Evolutionary conservation across 1,140 invertebrate species (phyloP).

Genomic region (Hyposmocoma kahamanoa): DNA sequence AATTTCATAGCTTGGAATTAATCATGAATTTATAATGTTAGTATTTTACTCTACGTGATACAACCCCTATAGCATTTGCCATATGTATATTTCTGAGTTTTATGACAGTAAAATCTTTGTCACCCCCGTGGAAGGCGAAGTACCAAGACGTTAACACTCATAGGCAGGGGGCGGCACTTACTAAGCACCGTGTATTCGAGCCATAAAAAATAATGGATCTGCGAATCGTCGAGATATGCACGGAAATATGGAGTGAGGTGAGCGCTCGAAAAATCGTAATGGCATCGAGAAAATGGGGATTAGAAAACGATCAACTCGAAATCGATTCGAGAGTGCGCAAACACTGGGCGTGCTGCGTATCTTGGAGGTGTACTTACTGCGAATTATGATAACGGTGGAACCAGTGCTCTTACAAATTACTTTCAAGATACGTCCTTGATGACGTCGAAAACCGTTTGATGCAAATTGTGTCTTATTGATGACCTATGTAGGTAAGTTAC

Average conservation of each 20-base stretch:
- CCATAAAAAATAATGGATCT: conserved; percentile 73
- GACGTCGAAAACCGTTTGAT: too few relatives aligned
- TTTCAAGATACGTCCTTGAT: neutral
- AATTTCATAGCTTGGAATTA: too few relatives aligned
- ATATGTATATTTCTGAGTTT: neutral
- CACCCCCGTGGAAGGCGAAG: conserved; percentile 27
- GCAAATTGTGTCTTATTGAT: too few relatives aligned
- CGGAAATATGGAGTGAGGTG: conserved; percentile 66
- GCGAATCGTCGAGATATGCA: conserved; percentile 69
- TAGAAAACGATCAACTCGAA: conserved; percentile 67
- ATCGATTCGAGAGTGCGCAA: conserved; percentile 48
- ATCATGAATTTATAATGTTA: too few relatives aligned
- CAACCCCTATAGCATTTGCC: neutral
- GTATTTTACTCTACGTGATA: too few relatives aligned
- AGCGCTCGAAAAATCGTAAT: conserved; percentile 66
- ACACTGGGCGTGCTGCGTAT: conserved; percentile 13
- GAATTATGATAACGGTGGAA: conserved; percentile 11
- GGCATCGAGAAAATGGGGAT: conserved; percentile 69
- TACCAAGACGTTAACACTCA: conserved; percentile 37
- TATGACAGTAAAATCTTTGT: conserved; percentile 13
- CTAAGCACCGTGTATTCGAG: conserved; percentile 63
- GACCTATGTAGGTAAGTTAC: too few relatives aligned
- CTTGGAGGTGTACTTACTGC: conserved; percentile 9
- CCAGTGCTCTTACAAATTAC: too few relatives aligned
- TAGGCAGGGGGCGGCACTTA: conserved; percentile 43